phyloP scores from a whole-genome alignment of 2,113 vertebrate genomes.

The Aix galericulata region DNA sequence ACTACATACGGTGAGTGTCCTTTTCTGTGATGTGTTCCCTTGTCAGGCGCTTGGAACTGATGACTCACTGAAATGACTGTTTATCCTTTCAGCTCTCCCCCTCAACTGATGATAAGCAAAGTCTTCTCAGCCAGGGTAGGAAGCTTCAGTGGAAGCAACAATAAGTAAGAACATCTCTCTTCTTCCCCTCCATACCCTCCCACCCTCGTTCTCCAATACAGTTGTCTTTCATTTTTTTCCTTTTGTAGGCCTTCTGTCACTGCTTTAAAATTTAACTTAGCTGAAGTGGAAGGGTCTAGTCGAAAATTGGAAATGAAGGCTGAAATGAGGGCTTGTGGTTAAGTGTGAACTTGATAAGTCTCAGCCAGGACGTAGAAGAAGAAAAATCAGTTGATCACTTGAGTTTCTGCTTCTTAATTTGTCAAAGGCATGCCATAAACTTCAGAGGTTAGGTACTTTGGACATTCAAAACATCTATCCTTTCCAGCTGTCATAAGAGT shows the following conservation, averaged over 20 bases:
- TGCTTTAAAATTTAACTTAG: background rate
- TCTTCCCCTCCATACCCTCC: background rate
- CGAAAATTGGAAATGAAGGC: background rate
- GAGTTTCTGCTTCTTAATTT: background rate
- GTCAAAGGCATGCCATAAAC: background rate
- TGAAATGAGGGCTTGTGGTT: background rate
- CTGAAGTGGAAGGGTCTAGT: background rate
- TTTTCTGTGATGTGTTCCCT: background rate
- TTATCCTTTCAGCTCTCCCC: slow-evolving; percentile 81
- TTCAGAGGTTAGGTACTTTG: background rate
- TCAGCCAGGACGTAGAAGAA: background rate
- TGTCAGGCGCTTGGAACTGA: background rate
- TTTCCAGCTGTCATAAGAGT: background rate
- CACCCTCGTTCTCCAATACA: background rate
- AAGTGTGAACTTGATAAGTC: background rate
- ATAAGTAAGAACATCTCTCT: slow-evolving; percentile 74
- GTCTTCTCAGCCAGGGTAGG: slow-evolving; percentile 88
- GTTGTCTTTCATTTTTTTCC: background rate
- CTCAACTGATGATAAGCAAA: slow-evolving; percentile 91
- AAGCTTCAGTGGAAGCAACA: slow-evolving; percentile 85
- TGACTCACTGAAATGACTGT: slow-evolving; percentile 35
- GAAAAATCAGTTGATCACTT: too few relatives aligned
- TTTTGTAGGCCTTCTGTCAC: background rate
- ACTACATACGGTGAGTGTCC: slow-evolving; percentile 84
- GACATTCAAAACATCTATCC: background rate